phyloP scores from a whole-genome alignment of 1,140 invertebrate species.

The Diplogasteroides magnus region DNA sequence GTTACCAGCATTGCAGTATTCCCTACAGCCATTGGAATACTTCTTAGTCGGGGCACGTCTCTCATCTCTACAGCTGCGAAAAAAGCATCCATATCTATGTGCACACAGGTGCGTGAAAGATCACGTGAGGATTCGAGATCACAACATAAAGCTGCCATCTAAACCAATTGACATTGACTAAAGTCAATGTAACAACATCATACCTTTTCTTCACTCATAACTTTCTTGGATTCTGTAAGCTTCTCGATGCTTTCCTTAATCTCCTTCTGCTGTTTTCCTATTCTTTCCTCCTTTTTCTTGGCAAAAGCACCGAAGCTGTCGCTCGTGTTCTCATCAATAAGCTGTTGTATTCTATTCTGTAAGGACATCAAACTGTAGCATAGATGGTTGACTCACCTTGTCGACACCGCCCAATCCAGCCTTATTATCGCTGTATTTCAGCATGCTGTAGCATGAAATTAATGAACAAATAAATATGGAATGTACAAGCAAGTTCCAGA shows the following conservation, averaged over 20 bases:
- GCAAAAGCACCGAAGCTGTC: slow-evolving; percentile 32
- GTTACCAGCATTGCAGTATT: slow-evolving; percentile 62
- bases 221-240: background rate
- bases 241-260: background rate
- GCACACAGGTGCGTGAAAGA: slow-evolving; percentile 62
- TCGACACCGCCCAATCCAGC: slow-evolving; percentile 39
- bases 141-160: slow-evolving; percentile 18
- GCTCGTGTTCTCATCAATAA: slow-evolving; percentile 44
- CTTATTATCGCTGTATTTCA: slow-evolving; percentile 35
- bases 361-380: no score
- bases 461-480: no score
- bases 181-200: background rate
- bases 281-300: slow-evolving; percentile 35
- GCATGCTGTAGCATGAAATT: no score
- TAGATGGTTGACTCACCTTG: slow-evolving; percentile 26
- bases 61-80: slow-evolving; percentile 68
- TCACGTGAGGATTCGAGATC: slow-evolving; percentile 50
- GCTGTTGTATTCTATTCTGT: slow-evolving; percentile 33
- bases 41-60: slow-evolving; percentile 62
- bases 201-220: background rate
- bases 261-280: slow-evolving; percentile 31
- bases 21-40: slow-evolving; percentile 68
- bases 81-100: slow-evolving; percentile 69
- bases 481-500: no score
- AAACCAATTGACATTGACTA: background rate